Base-by-base conservation (phyloP, 2,797 vertebrate species). In the Siniperca undulata region DNA sequence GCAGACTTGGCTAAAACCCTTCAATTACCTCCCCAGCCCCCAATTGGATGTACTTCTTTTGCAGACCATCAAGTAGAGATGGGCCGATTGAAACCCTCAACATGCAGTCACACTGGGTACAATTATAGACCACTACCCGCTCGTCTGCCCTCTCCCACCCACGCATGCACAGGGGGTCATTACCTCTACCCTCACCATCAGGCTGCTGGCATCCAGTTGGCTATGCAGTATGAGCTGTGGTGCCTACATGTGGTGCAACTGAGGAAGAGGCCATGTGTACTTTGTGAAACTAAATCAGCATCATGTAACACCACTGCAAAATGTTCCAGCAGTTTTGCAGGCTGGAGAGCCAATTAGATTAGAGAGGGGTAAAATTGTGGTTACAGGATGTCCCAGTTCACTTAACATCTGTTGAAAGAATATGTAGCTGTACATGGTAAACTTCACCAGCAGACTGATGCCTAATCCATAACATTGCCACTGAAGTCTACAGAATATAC, bases 51-150 rank as follows among this genome's bases (percentile, higher is more conserved):
- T 40, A 77, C 24, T 10, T 78, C 75, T 90, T 90, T 88, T 24
- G 65, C 77, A 86, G 81, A 87, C 86, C 91, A 93, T 92, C 87
- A 85, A 88, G 76, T 58, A 68, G 77, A 85, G 84, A 89, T 52
- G 81, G 70, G 59, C 72, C 13, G 61, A 71, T 60, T 82, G 78
- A 88, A 86, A 91, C 65, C 80, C 84, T 86, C 84, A 85, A 81
- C 70, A 77, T 86, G 84, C 62, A 76, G 87, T 90, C 90, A 84
- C 68, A 77, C 82, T 78, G 82, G 66, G 87, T 75, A 84, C 90
- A 94, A 94, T 95, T 94, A 94, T 68, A 94, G 94, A 89, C 89
- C 85, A 80, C 89, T 84, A 81, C 83, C 89, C 74, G 71, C 84
- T 86, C 7, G 78, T 91, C 89, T 89, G 81, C 71, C 87, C 86